Conservation (phyloP, 1,140 invertebrate genomes). For the Trissolcus basalis region DNA sequence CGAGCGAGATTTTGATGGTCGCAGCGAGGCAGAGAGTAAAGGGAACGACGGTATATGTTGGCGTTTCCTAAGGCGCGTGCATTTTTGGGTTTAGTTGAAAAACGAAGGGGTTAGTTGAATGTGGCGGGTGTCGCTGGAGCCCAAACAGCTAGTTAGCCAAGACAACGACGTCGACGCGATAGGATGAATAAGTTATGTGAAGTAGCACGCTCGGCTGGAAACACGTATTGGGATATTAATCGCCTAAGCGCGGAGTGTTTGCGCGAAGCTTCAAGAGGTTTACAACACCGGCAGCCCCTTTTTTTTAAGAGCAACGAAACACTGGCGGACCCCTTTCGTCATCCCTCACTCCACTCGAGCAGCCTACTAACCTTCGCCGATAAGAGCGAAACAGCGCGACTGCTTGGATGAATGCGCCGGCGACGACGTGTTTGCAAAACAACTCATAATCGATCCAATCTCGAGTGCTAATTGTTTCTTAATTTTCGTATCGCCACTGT, state of each 20-base stretch:
- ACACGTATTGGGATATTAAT: slow-evolving; percentile 73
- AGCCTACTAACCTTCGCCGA: slow-evolving; percentile 41
- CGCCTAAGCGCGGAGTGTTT: slow-evolving; percentile 67
- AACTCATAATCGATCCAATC: not conserved
- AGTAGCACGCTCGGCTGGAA: slow-evolving; percentile 62
- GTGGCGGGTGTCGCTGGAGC: slow-evolving; percentile 41
- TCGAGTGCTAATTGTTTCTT: not conserved
- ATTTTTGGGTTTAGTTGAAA: slow-evolving; percentile 35
- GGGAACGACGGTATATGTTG: no score
- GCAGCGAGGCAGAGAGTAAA: no score
- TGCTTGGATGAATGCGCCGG: not conserved
- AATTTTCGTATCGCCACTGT: not conserved
- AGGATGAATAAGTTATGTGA: slow-evolving; percentile 68
- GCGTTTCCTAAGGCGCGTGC: slow-evolving; percentile 2
- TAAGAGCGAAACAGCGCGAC: not conserved
- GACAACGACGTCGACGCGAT: slow-evolving; percentile 59
- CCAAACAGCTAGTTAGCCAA: slow-evolving; percentile 64
- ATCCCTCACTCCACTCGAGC: slow-evolving; percentile 59
- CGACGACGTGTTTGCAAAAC: not conserved
- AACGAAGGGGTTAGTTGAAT: slow-evolving; percentile 45
- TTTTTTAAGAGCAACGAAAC: slow-evolving; percentile 69
- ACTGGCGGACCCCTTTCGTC: slow-evolving; percentile 62
- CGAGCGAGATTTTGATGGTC: no score
- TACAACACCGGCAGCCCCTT: slow-evolving; percentile 65
- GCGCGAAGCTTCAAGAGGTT: slow-evolving; percentile 69